Base-by-base conservation (phyloP, 2,113 vertebrate species). In the Sorex fumeus region DNA sequence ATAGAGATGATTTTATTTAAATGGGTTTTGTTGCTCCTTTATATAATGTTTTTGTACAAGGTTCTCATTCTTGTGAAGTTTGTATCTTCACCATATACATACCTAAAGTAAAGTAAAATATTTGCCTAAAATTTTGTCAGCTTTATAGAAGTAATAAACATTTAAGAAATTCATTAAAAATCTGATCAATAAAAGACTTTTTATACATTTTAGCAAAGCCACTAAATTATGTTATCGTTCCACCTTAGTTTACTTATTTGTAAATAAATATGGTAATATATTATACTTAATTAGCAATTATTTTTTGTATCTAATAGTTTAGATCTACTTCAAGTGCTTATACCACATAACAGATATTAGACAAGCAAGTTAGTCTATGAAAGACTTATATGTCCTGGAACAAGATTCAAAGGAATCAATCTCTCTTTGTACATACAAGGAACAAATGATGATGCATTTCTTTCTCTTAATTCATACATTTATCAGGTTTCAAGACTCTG, bases 141-240 rank as follows among this genome's bases (percentile, higher is more conserved):
- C 6, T 45, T 88, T 90, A 69, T 28, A 32, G 19, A 87, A 81
- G 50, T 78, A 2, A 87, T 80, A 86, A 80, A 34, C 0, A 15
- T 12, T 76, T 50, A 79, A 90, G 15, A 80, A 93, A 62, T 88
- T 9, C 2, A 8, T 62, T 79, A 80, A 72, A 91, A 86, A 83
- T 45, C 9, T 72, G 21, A 60, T 81, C 10, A 34, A 11, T 88
- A 67, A 57, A 88, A 79, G 1, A 0, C n/a, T 47, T 76, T 85
- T 69, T 89, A 23, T 71, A 91, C 57, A 83, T 93, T 91, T 91
- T 77, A 81, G 11, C 57, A 91, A 82, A 80, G 11, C 13, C 66
- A 77, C 74, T 80, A 43, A 74, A 21, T 76, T 36, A 67, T 50
- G 0, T 82, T 9, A 60, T 71, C 12, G 75, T 84, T 23, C 72